These are phyloP conservation scores for Gyps fulvus DNA, from an alignment of 2,113 vertebrate genomes.

Conservation along the genomic window DNA sequence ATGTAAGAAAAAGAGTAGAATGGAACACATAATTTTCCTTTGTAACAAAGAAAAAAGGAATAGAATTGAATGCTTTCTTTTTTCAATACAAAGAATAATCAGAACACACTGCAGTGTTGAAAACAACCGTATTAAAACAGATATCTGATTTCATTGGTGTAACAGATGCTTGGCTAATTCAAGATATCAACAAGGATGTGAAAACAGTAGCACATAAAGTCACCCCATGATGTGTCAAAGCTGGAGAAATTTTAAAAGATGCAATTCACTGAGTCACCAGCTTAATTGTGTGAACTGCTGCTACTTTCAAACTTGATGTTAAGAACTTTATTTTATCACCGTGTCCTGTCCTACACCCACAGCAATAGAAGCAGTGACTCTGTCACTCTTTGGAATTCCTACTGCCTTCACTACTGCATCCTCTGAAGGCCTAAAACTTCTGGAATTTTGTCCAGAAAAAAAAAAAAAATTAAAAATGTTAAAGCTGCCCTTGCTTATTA, in stretches of 20 bases:
- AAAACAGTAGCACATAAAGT: constrained; percentile 65
- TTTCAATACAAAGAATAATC: constrained; percentile 17
- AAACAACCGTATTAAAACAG: constrained; percentile 45
- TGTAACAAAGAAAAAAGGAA: not conserved
- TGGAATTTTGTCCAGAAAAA: not conserved
- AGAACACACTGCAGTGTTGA: not conserved
- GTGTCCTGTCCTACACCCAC: not conserved
- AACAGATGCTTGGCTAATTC: constrained; percentile 71
- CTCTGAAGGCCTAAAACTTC: not conserved
- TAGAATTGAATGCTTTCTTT: not conserved
- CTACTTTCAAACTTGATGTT: constrained; percentile 45
- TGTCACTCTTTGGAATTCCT: not conserved
- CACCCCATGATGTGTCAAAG: constrained; percentile 52
- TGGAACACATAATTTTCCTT: not conserved
- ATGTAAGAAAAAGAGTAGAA: not conserved
- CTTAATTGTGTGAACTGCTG: constrained; percentile 53
- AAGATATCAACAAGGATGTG: constrained; percentile 59
- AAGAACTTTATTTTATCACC: constrained; percentile 25
- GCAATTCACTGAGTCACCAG: constrained; percentile 33
- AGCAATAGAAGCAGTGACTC: not conserved
- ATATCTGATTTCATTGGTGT: constrained; percentile 44
- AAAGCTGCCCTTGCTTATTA: not conserved
- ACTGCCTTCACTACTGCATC: not conserved
- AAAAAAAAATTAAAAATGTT: not conserved
- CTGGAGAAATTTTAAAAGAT: constrained; percentile 51